phyloP scores from a whole-genome alignment of 2,888 invertebrate species.

The Lasioglossum leucozonium region DNA sequence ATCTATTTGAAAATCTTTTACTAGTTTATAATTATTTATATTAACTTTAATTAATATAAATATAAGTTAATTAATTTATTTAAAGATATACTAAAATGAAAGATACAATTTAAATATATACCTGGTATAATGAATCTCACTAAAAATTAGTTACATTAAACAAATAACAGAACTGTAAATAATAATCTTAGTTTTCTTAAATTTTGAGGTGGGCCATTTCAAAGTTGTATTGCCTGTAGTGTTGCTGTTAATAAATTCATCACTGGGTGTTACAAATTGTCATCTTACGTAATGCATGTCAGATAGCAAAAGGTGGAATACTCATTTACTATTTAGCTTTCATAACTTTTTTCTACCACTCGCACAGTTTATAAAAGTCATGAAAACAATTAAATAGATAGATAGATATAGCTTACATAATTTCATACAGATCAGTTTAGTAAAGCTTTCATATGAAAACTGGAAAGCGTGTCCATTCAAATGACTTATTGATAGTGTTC shows the following conservation, averaged over 20 bases:
- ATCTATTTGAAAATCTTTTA: neutral
- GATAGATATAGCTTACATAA: neutral
- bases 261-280: neutral
- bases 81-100: neutral
- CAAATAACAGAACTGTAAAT: neutral
- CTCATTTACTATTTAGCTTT: neutral
- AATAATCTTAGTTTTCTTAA: neutral
- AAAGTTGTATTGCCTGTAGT: neutral
- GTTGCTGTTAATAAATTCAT: neutral
- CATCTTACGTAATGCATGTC: neutral
- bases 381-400: neutral
- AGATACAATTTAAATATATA: neutral
- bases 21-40: neutral
- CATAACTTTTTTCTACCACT: neutral
- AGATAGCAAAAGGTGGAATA: neutral
- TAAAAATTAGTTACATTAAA: neutral
- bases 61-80: neutral
- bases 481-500: neutral
- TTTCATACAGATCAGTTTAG: neutral
- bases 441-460: neutral
- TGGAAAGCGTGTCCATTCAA: neutral
- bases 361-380: neutral
- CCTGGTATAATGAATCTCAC: neutral
- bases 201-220: neutral
- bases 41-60: neutral